These are phyloP conservation scores for Paedocypris sp. DNA, from an alignment of 2,113 vertebrate genomes.

Conservation along the genomic window DNA sequence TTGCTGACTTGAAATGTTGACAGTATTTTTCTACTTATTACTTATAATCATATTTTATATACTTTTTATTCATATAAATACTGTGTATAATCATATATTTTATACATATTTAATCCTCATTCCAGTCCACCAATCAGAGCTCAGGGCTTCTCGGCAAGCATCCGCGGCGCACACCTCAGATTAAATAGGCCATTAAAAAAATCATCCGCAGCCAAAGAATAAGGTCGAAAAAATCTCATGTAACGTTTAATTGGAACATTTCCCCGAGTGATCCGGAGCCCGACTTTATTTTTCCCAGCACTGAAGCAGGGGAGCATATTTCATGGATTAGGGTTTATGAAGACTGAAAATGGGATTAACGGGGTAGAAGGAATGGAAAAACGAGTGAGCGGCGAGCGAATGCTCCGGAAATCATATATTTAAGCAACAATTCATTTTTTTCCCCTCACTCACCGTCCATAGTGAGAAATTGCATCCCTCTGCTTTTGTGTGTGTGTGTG, in stretches of 20 bases:
- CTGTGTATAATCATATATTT: no score
- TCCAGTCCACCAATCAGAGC: neutral
- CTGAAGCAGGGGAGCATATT: constrained; percentile 27
- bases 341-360: constrained; percentile 42
- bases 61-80: no score
- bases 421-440: constrained; percentile 27
- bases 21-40: no score
- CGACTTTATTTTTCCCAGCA: neutral
- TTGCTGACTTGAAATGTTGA: no score
- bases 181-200: neutral
- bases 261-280: constrained; percentile 30
- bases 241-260: constrained; percentile 34
- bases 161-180: neutral
- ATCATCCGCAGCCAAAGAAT: neutral
- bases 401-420: constrained; percentile 27
- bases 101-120: no score
- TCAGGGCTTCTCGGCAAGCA: neutral
- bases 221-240: constrained; percentile 22
- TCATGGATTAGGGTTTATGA: constrained; percentile 38
- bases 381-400: constrained; percentile 27
- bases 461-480: constrained; percentile 16
- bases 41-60: no score
- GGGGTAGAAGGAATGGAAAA: constrained; percentile 33
- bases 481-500: neutral
- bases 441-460: neutral